A percentile compares a stretch with the other conserved stretches of the same genome.
These are phyloP conservation scores for Bradysia coprophila DNA, from an alignment of 1,140 invertebrate genomes.

Conservation along the genomic window DNA sequence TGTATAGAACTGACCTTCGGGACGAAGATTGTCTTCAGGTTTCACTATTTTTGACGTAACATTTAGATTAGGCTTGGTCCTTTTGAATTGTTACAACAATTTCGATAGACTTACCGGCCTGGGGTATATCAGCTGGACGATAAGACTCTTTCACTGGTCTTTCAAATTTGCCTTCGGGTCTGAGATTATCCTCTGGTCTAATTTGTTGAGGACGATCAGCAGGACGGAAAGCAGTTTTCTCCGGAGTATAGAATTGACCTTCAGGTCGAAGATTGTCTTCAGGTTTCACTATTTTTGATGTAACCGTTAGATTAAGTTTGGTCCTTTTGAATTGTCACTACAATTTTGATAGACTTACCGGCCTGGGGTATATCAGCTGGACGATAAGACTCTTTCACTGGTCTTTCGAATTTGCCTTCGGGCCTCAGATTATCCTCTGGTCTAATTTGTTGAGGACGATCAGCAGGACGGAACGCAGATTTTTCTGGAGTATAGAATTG, in stretches of 20 bases:
- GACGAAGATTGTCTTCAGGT: slow-evolving; percentile 34
- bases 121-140: slow-evolving; percentile 25
- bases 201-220: slow-evolving; percentile 23
- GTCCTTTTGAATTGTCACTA: no score
- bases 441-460: slow-evolving; percentile 15
- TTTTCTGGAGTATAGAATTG: slow-evolving; percentile 32
- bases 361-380: slow-evolving; percentile 17
- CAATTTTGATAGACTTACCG: no score
- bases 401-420: slow-evolving; percentile 42
- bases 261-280: slow-evolving; percentile 34
- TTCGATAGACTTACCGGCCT: no score
- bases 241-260: slow-evolving; percentile 33
- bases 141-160: slow-evolving; percentile 19
- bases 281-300: slow-evolving; percentile 28
- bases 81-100: no score
- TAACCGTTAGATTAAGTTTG: slow-evolving; percentile 28
- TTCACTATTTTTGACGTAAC: slow-evolving; percentile 13
- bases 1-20: slow-evolving; percentile 33
- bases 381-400: slow-evolving; percentile 21
- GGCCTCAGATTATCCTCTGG: slow-evolving; percentile 46
- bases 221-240: slow-evolving; percentile 22
- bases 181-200: slow-evolving; percentile 31
- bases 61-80: no score
- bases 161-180: slow-evolving; percentile 32
- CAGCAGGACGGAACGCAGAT: slow-evolving; percentile 31